These are phyloP conservation scores for Anagyrus pseudococci DNA, from an alignment of 2,888 invertebrate genomes.

Conservation along the genomic window DNA sequence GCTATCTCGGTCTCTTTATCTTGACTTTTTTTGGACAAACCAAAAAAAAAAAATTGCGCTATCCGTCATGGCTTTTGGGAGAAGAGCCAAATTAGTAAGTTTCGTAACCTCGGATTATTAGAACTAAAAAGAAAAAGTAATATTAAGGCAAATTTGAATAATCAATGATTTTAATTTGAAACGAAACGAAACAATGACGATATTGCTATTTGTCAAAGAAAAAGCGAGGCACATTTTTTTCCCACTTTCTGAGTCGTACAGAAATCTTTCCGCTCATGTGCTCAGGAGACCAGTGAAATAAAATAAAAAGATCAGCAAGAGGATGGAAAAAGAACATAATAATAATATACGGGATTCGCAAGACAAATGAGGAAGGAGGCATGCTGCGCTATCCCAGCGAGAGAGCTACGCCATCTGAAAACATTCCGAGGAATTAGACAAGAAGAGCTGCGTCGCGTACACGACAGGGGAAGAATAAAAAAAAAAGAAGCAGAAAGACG, in stretches of 20 bases:
- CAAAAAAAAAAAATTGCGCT: slow-evolving; percentile 9
- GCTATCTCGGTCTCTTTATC: slow-evolving; percentile 7
- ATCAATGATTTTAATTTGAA: too few species aligned
- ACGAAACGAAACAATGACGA: too few species aligned
- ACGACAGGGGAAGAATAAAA: slow-evolving; percentile 36
- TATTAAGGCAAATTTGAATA: too few species aligned
- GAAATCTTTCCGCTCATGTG: not conserved
- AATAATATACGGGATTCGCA: slow-evolving; percentile 20
- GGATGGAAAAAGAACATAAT: slow-evolving; percentile 11
- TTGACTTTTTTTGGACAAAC: not conserved
- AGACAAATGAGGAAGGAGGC: slow-evolving; percentile 48
- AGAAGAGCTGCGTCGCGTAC: slow-evolving; percentile 42
- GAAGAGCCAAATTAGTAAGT: too few species aligned
- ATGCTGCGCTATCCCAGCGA: slow-evolving; percentile 56
- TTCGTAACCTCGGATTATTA: too few species aligned
- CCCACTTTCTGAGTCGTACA: too few species aligned
- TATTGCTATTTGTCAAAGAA: too few species aligned
- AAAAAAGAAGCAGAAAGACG: not conserved
- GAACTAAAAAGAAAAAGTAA: too few species aligned
- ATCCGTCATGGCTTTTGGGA: not conserved
- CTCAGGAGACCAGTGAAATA: slow-evolving; percentile 24
- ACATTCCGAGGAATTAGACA: slow-evolving; percentile 60
- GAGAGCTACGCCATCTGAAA: slow-evolving; percentile 53
- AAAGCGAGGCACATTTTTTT: too few species aligned
- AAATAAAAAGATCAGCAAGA: slow-evolving; percentile 10